A percentile compares a stretch with the other conserved stretches of the same genome.
Conservation (phyloP, 2,797 vertebrate species). For the Gymnoscopelus braueri region DNA sequence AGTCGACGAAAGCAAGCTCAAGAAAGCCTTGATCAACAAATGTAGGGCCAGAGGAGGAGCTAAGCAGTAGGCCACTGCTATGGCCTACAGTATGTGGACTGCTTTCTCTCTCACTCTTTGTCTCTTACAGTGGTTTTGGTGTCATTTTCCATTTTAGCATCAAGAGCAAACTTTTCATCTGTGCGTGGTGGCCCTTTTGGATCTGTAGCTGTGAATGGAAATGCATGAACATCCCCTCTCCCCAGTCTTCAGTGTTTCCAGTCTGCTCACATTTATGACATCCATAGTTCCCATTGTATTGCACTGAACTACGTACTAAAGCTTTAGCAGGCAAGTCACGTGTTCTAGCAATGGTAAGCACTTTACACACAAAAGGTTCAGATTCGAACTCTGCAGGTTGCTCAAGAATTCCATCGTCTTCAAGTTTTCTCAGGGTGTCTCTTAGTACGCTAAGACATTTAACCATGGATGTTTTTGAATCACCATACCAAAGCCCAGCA, state of each 20-base stretch:
- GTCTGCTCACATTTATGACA: constrained; percentile 46
- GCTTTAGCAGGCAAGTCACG: constrained; percentile 39
- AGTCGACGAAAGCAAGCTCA: constrained; percentile 13
- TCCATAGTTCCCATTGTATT: constrained; percentile 44
- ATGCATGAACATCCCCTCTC: constrained; percentile 39
- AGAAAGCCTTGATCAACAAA: constrained; percentile 23
- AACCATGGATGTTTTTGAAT: constrained; percentile 41
- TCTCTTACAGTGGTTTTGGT: constrained; percentile 27
- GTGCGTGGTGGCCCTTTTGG: constrained; percentile 38
- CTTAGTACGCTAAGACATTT: constrained; percentile 32
- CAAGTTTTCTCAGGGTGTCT: constrained; percentile 33
- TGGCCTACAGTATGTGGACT: background rate
- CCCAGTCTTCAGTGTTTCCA: constrained; percentile 31
- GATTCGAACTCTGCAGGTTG: constrained; percentile 19
- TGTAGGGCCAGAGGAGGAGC: constrained; percentile 1
- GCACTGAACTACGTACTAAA: constrained; percentile 41
- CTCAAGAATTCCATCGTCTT: constrained; percentile 33
- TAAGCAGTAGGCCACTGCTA: background rate
- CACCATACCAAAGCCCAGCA: constrained; percentile 45
- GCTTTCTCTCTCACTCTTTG: too few species aligned
- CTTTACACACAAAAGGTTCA: constrained; percentile 30
- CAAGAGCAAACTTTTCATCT: constrained; percentile 25
- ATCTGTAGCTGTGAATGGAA: constrained; percentile 25
- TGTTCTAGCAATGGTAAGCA: constrained; percentile 41
- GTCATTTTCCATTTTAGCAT: constrained; percentile 28